These are phyloP conservation scores for Enteromius thamalakanensis DNA, from an alignment of 2,797 vertebrate species.

Conservation along the genomic window DNA sequence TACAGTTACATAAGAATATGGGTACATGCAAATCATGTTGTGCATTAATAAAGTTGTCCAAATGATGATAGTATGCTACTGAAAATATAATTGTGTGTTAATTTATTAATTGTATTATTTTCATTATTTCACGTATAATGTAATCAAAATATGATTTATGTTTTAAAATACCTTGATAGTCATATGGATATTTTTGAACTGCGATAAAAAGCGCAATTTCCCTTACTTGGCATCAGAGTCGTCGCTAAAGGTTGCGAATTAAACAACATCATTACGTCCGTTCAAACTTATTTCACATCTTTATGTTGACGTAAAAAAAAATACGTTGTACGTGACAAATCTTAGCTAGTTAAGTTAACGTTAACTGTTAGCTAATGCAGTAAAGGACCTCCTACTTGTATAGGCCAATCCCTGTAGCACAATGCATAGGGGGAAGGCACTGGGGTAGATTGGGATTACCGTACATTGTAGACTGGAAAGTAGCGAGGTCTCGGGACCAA, in stretches of 20 bases:
- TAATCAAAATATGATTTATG: neutral
- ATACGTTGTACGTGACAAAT: neutral
- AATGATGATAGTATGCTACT: neutral
- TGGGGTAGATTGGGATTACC: neutral
- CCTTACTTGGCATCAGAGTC: neutral
- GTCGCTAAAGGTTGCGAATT: neutral
- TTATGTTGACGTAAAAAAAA: neutral
- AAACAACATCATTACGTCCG: neutral
- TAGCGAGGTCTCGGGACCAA: slow-evolving; percentile 34
- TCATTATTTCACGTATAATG: neutral
- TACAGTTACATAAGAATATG: neutral
- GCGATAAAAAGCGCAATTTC: neutral
- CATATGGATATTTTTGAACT: neutral
- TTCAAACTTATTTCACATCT: neutral
- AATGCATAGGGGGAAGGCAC: slow-evolving; percentile 41
- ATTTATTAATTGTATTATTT: neutral
- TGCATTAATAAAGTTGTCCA: neutral
- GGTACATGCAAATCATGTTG: rapidly evolving
- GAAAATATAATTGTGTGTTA: neutral
- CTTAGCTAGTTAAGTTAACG: neutral
- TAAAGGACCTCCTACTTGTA: slow-evolving; percentile 29
- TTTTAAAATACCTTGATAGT: neutral
- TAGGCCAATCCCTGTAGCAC: slow-evolving; percentile 35
- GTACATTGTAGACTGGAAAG: slow-evolving; percentile 1
- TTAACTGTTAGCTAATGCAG: neutral